Base-by-base conservation (phyloP, 2,888 invertebrate species). In the Apodemia duryi region DNA sequence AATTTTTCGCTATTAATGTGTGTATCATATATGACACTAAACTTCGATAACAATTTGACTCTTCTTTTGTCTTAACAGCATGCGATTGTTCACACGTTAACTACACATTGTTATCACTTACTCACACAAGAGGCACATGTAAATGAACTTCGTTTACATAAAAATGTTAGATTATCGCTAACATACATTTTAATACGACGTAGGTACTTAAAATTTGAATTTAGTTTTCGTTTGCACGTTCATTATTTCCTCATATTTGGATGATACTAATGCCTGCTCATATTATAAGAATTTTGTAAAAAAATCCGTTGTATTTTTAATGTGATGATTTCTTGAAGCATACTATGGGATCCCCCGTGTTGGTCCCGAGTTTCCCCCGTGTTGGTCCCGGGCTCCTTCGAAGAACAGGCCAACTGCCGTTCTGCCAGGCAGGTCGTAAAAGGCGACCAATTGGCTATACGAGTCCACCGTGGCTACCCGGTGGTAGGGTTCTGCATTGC, bases 101-200 rank as follows among this genome's bases (percentile, higher is more conserved):
- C 28, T 54, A 54, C 54, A 29, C 54, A 29, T 11, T 29, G 54
- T 54, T 29, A 54, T 54, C 54, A 54, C 54, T 54, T 54, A 54
- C 29, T 29, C 29, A 54, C 54, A 54, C 29, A 54, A 29, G 28
- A 29, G 49, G n/a, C 49, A 5, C 28, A 28, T 52, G 52, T 52
- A 52, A 52, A 52, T 52, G 28, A 28, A 52, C 28, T 28, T 52
- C 21, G 52, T 52, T 52, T 52, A 21, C 52, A 52, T 52, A 52
- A 52, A 52, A 52, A 52, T 7, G 52, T 52, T 28, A 28, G 21
- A 52, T 49, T 43, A 43, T 43, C 43, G 6, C 13, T 43, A 43
- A n/a, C n/a, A 49, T 49, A 49, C 49, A 49, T 49, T 21, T 49
- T 49, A 49, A 49, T 5, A n/a, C 46, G 13, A 46, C 6, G 49